phyloP scores from a whole-genome alignment of 1,140 invertebrate species.

The Drosophila pectinifera region DNA sequence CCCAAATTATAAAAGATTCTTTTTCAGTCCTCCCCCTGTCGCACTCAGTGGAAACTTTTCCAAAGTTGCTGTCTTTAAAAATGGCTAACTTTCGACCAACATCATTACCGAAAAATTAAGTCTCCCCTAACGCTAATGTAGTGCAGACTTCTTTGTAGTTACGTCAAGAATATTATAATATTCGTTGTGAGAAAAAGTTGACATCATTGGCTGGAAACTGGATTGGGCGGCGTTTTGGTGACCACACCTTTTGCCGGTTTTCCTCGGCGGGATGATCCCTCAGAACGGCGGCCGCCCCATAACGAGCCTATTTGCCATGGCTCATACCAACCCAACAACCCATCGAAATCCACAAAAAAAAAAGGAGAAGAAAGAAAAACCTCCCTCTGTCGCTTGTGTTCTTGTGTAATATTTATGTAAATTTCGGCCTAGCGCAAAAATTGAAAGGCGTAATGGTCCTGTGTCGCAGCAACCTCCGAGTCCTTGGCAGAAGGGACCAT shows the following conservation, averaged over 20 bases:
- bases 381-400: slow-evolving; percentile 3
- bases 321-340: slow-evolving; percentile 42
- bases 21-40: neutral
- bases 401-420: slow-evolving; percentile 81
- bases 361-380: neutral
- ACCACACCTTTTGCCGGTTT: slow-evolving; percentile 74
- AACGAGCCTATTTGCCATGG: slow-evolving; percentile 79
- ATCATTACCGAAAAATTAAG: slow-evolving; percentile 21
- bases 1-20: slow-evolving; percentile 31
- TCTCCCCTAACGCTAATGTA: slow-evolving; percentile 27
- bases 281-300: slow-evolving; percentile 31
- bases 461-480: slow-evolving; percentile 38
- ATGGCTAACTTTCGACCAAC: slow-evolving; percentile 13
- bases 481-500: slow-evolving; percentile 15
- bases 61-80: slow-evolving; percentile 5
- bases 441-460: slow-evolving; percentile 79
- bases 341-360: slow-evolving; percentile 26
- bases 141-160: slow-evolving; percentile 17
- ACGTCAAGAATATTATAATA: slow-evolving; percentile 8
- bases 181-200: slow-evolving; percentile 18
- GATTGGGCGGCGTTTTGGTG: slow-evolving; percentile 35
- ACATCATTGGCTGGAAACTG: slow-evolving; percentile 58
- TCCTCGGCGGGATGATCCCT: slow-evolving; percentile 47
- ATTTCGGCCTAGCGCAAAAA: slow-evolving; percentile 63
- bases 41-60: neutral